Base-by-base conservation (phyloP, 2,113 vertebrate species). In the Excalfactoria chinensis region DNA sequence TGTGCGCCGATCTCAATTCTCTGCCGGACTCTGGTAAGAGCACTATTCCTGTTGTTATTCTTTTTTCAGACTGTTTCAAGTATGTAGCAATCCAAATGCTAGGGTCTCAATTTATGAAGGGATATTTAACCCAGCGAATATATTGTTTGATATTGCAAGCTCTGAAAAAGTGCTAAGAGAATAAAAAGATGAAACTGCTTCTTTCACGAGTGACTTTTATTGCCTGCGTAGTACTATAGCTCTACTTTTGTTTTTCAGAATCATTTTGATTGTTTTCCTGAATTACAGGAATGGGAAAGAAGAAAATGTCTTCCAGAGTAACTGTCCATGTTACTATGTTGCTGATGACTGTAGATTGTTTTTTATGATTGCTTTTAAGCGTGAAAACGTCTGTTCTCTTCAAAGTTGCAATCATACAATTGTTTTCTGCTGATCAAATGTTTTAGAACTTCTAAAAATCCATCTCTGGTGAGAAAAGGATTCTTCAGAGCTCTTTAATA, bases 1-100 rank as follows among this genome's bases (percentile, higher is more conserved):
- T 99, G 92, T 99, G 99, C 95, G 99, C 99, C 95, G 99, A 99
- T 98, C 99, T 99, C 96, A 99, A 99, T 98, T 99, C 99, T 84
- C 97, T 99, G 88, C 99, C 99, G 40, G 99, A 99, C 96, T 99
- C 99, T 83, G 99, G 99, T 99, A 97, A 97, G 97, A 91, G 19
- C 25, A 83, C 75, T 56, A 8, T 80, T 83, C 84, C 26, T 53
- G 26, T 53, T 21, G 8, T 58, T 15, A 32, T 35, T 68, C 19
- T 43, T 30, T 14, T 41, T 72, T 48, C 11, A 49, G 15, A 28
- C 30, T 74, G 3, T 79, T 90, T 70, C 5, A 70, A 68, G 19
- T 66, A 32, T 80, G 37, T 83, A 60, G 74, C n/a, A 63, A 44
- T 41, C 75, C 13, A 78, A 43, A 83, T 83, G 20, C 55, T n/a